Conservation (phyloP, 2,113 vertebrate genomes). For the Galemys pyrenaicus region DNA sequence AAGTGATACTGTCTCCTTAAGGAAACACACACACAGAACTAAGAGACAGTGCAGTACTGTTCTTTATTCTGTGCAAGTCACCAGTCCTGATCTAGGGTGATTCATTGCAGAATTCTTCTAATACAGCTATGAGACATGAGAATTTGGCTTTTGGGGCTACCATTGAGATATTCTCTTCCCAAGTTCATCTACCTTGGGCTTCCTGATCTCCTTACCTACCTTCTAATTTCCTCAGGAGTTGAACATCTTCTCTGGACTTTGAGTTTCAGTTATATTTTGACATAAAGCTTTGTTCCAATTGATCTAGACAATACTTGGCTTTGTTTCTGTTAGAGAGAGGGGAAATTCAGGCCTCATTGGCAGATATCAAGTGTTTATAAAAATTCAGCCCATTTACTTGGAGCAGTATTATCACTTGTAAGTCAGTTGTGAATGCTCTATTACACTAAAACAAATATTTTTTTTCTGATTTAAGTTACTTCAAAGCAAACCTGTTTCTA, state of each 20-base stretch:
- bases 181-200: neutral
- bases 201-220: neutral
- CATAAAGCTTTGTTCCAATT: neutral
- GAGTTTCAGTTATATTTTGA: neutral
- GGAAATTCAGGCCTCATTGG: neutral
- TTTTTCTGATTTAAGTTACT: neutral
- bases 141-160: neutral
- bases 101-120: neutral
- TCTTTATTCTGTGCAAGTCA: neutral
- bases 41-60: neutral
- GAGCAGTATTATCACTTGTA: neutral
- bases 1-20: fast-evolving
- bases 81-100: neutral
- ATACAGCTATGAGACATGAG: neutral
- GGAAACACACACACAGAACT: neutral
- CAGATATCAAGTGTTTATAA: neutral
- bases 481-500: neutral
- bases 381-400: neutral
- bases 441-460: neutral
- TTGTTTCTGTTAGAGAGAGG: neutral
- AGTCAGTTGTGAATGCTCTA: neutral
- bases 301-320: neutral
- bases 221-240: neutral
- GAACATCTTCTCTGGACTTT: neutral
- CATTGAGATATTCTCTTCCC: neutral